phyloP scores from a whole-genome alignment of 2,113 vertebrate species.

The Felis catus region F.catus_Fca126_mat1.0 CM031416.1:149253001-149253500 shows the following conservation, averaged over 20 bases:
- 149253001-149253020: neutral
- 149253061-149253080: neutral
- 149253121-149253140: rapidly evolving
- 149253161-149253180: neutral
- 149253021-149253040: neutral
- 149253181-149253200: neutral
- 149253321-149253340: neutral
- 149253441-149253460: neutral
- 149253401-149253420: too few relatives aligned
- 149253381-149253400: neutral
- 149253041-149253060: too few relatives aligned
- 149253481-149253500: too few relatives aligned
- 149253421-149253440: rapidly evolving
- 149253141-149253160: neutral
- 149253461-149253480: neutral
- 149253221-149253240: neutral
- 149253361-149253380: neutral
- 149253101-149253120: neutral
- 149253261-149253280: neutral
- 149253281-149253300: rapidly evolving
- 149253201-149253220: too few relatives aligned
- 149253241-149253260: neutral
- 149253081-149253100: rapidly evolving
- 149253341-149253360: neutral
- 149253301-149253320: neutral